phyloP scores from a whole-genome alignment of 1,140 invertebrate species.

The Megalonaias nervosa region DNA sequence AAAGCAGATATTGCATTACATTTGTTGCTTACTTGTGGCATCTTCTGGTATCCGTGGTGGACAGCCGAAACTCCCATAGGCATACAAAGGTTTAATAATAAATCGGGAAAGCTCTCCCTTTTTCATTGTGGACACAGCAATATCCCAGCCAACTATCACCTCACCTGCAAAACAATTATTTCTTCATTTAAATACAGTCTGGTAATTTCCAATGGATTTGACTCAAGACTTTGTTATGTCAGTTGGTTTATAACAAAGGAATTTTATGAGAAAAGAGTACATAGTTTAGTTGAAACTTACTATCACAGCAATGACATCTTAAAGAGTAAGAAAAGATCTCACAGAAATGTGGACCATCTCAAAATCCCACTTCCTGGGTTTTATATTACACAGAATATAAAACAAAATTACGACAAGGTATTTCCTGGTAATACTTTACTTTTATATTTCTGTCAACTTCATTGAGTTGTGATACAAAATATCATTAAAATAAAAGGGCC shows the following conservation, averaged over 20 bases:
- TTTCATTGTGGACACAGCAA: conserved; percentile 78
- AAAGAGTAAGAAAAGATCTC: too few species aligned
- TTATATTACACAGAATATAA: too few species aligned
- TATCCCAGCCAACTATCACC: conserved; percentile 78
- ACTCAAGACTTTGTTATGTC: not conserved
- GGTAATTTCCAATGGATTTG: not conserved
- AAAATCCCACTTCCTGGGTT: too few species aligned
- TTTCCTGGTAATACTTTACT: too few species aligned
- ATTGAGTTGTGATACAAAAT: too few species aligned
- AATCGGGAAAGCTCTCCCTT: conserved; percentile 80
- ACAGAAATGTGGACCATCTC: too few species aligned
- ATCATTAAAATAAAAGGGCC: too few species aligned
- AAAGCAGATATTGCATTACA: too few species aligned
- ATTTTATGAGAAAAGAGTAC: not conserved
- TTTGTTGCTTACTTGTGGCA: conserved; percentile 45
- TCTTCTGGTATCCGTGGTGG: conserved; percentile 78
- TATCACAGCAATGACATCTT: not conserved
- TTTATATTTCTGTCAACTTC: too few species aligned
- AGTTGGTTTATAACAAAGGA: not conserved
- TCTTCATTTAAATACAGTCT: not conserved
- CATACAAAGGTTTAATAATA: conserved; percentile 78
- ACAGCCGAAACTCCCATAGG: conserved; percentile 79
- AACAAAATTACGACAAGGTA: too few species aligned
- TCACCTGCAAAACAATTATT: conserved; percentile 35
- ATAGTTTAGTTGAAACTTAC: not conserved